Base-by-base conservation (phyloP, 2,113 vertebrate species). In the Zingel zingel region DNA sequence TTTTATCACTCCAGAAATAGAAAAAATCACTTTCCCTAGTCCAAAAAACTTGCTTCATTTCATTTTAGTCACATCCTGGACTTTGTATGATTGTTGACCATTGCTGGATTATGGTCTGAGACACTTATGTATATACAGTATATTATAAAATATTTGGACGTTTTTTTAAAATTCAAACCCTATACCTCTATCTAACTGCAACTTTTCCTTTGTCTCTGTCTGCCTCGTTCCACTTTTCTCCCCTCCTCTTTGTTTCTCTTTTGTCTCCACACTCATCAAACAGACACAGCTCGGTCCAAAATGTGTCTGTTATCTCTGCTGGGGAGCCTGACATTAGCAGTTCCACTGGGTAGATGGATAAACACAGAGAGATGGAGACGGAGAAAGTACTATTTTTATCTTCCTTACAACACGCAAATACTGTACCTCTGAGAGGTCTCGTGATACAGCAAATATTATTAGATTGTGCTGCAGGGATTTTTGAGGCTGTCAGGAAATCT, bases 371-470 rank as follows among this genome's bases (percentile, higher is more conserved):
- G 73, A 30, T 6, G 6, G 19, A 62, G 68, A 47, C 77, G 64
- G 33, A 64, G 57, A 67, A 57, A 65, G 65, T 0, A 47, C 85
- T 92, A 86, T 92, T 91, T 88, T 88, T 88, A 83, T 70, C 81
- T 51, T 84, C 67, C 61, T 82, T 48, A 71, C 69, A 86, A 62
- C 79, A 68, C 69, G 13, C 84, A 87, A 80, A 71, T 80, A 27
- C 27, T 27, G 27, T 27, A 67, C 70, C 76, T 82, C 82, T 3
- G 66, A 75, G 85, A 59, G 86, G 72, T 86, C 82, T 84, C 6
- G 72, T 88, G 92, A 89, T 77, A 65, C 78, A 39, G 83, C 69
- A 36, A 80, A 88, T 87, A 89, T 89, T 90, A 83, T 90, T 84
- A 74, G 84, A 82, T 1, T 36, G 15, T 50, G 74, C 75, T 79